Evolutionary conservation across 92 coral and sea anemone genomes (phyloP), one percentile per base, ranked within the genome.

Genomic region (Scolanthus callimorphus): DNA sequence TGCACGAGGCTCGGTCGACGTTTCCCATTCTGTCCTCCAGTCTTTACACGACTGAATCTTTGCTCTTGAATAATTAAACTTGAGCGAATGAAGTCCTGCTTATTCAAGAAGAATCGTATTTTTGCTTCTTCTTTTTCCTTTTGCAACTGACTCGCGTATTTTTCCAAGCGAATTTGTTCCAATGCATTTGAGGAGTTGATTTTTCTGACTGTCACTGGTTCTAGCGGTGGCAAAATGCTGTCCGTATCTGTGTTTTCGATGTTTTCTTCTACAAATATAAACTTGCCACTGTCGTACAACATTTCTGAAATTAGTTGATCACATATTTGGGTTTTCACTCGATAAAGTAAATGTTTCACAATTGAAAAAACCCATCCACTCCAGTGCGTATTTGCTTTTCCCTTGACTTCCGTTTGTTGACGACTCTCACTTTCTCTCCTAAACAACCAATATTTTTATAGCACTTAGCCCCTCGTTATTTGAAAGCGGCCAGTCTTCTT

Each of bases 111-210:
- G 17, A 77, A 51, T 3, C 69, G 66, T 43, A 77, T 41, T 19
- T 69, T 69, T 48, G 77, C 69, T 17, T 69, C 84, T 2, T 77
- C 59, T 49, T 69, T 49, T 69, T 59, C 71, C 38, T 49, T 77
- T 51, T 62, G 74, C 8, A 77, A 74, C 39, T 69, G 77, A 17
- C 57, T 63, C 26, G 43, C 31, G 13, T 53, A 48, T 45, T 69
- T 69, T 48, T 62, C 75, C 47, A 41, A 55, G 48, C 66, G 70
- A 22, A 51, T 71, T 47, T 69, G 70, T 45, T 69, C 71, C 49
- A 72, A 29, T 10, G 51, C 34, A 24, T 77, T 77, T 20, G 29
- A 50, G 2, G 77, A 47, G 25, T 69, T 77, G 2, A 69, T 26
- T 63, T 63, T 69, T 46, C 69, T 60, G 21, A 77, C 62, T 23